phyloP scores from a whole-genome alignment of 2,888 invertebrate genomes.

The Lithophane socia region DNA sequence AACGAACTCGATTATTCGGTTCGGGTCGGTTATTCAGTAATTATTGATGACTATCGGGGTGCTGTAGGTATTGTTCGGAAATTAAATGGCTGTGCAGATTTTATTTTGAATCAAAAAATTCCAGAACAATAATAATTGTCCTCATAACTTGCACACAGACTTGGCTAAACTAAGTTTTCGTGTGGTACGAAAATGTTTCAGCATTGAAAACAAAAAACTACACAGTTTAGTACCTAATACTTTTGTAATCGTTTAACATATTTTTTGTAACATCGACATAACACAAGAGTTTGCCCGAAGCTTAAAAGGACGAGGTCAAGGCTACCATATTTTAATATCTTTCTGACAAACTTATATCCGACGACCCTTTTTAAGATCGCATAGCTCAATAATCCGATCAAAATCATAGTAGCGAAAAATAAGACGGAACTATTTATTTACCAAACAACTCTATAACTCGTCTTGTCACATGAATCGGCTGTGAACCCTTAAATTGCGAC shows the following conservation, averaged over 20 bases:
- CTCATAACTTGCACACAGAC: background rate
- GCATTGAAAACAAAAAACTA: background rate
- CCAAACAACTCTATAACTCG: constrained; percentile 14
- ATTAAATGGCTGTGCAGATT: background rate
- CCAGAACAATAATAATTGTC: background rate
- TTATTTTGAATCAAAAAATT: background rate
- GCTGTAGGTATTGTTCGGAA: background rate
- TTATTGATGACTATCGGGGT: constrained; percentile 8
- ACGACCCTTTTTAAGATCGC: background rate
- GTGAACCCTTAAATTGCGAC: constrained; percentile 35
- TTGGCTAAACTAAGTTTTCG: background rate
- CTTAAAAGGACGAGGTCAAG: background rate
- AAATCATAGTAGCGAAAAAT: background rate
- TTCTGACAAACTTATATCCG: background rate
- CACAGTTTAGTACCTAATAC: background rate
- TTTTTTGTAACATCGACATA: background rate
- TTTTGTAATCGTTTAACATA: background rate
- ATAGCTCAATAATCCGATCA: constrained; percentile 25
- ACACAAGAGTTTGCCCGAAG: background rate
- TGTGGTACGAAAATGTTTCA: background rate
- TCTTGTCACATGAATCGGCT: constrained; percentile 21
- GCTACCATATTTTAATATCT: background rate
- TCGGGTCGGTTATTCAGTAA: background rate
- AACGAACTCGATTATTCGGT: background rate
- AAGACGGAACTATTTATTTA: constrained; percentile 18